Conservation (phyloP, 2,888 invertebrate species). For the Rhorus exstirpatorius region DNA sequence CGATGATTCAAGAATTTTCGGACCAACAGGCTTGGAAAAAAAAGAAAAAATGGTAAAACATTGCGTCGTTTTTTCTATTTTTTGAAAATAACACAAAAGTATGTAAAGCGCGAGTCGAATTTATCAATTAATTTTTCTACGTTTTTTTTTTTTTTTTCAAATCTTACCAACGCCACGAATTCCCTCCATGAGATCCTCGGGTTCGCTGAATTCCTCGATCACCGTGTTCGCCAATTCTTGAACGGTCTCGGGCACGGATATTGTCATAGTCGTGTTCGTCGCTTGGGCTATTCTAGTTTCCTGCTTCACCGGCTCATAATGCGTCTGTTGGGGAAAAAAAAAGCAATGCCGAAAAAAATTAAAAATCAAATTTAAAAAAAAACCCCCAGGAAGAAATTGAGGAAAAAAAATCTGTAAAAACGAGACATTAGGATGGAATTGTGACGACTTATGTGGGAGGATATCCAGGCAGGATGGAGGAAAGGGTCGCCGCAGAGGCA, state of each 20-base stretch:
- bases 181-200: slow-evolving; percentile 95
- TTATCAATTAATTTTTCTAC: not conserved
- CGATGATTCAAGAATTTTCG: not conserved
- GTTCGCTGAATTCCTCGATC: slow-evolving; percentile 93
- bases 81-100: too few relatives aligned
- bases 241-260: slow-evolving; percentile 77
- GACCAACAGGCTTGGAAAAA: too few relatives aligned
- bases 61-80: too few relatives aligned
- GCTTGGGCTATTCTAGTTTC: slow-evolving; percentile 82
- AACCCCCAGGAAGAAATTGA: too few relatives aligned
- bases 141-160: not conserved
- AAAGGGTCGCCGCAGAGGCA: not conserved
- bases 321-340: slow-evolving; percentile 75
- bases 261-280: slow-evolving; percentile 83
- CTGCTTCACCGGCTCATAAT: slow-evolving; percentile 84
- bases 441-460: not conserved
- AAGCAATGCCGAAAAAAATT: not conserved
- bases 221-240: slow-evolving; percentile 86
- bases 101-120: not conserved
- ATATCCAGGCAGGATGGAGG: slow-evolving; percentile 2
- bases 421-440: not conserved
- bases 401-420: not conserved
- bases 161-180: slow-evolving; percentile 92
- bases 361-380: not conserved
- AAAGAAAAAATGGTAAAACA: too few relatives aligned